Base-by-base conservation (phyloP, 2,797 vertebrate species). In the Nasua narica region DNA sequence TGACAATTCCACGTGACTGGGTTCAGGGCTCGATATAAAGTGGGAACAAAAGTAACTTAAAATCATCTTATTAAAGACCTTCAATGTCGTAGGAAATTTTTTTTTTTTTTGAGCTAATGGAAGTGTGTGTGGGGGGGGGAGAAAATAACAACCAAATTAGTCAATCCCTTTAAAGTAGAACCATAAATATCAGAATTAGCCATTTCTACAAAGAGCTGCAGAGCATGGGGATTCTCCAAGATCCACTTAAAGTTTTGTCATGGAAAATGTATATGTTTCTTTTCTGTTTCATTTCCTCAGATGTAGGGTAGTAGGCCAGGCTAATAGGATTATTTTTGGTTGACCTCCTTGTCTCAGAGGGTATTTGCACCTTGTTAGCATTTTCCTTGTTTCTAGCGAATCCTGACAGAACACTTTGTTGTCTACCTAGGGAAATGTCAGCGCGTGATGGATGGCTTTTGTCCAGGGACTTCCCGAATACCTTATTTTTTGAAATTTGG, bases 261-360 rank as follows among this genome's bases (percentile, higher is more conserved):
- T 83, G 72, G 40, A 95, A 94, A 85, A 90, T 48, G 4, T 74
- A 18, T 67, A 15, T 50, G 10, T 56, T 93, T n/a, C 32, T 60
- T 94, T 85, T 89, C 37, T 37, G 29, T 54, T 76, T 85, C n/a
- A 18, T 79, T 83, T 87, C 19, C 25, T 65, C 93, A 90, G n/a
- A 90, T 91, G 25, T 83, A 90, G 85, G 37, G 62, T 48, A 77
- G 40, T 72, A 95, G 92, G 67, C 50, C 88, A 95, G 40, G 79
- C 32, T 89, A 91, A 94, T 69, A 56, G 90, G 40, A 62, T 90
- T 86, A 84, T 96, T 95, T 97, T 81, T 54, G 83, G 79, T 72
- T 85, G 85, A 79, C 78, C n/a, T 58, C 21, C 69, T 96, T 94
- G 52, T 90, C 82, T 96, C 48, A 54, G 12, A 96, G 84, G 69